Evolutionary conservation across 1,140 invertebrate genomes (phyloP).

Genomic region (Papilio aristodemus): DNA sequence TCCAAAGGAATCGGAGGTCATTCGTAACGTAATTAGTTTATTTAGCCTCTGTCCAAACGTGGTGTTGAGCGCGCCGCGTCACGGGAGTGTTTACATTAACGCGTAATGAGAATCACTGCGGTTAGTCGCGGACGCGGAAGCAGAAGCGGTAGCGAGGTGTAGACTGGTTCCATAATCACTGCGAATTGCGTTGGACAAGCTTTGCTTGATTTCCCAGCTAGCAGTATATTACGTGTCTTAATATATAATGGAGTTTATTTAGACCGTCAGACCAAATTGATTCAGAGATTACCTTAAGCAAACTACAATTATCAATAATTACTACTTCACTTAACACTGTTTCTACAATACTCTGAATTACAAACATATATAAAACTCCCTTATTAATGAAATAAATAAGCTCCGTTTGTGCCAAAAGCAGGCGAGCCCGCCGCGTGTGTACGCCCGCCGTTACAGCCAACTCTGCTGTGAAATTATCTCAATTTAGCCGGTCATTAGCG

Average conservation of each 20-base stretch:
- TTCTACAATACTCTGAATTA: slow-evolving; percentile 44
- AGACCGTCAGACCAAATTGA: too few relatives aligned
- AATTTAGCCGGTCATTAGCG: slow-evolving; percentile 80
- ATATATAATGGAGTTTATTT: too few relatives aligned
- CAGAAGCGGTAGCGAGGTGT: not conserved
- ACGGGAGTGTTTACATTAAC: slow-evolving; percentile 27
- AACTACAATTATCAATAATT: too few relatives aligned
- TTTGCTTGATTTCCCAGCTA: slow-evolving; percentile 4
- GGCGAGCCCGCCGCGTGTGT: slow-evolving; percentile 44
- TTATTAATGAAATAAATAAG: slow-evolving; percentile 26
- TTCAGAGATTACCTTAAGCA: too few relatives aligned
- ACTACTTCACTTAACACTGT: too few relatives aligned
- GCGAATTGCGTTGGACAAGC: slow-evolving; percentile 13
- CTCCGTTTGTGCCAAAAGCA: slow-evolving; percentile 36
- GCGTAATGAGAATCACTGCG: slow-evolving; percentile 37
- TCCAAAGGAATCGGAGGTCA: slow-evolving; percentile 36
- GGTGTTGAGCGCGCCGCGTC: slow-evolving; percentile 22
- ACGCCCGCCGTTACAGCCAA: slow-evolving; percentile 56
- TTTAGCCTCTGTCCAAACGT: slow-evolving; percentile 33
- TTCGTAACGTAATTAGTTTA: slow-evolving; percentile 38
- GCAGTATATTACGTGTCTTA: too few relatives aligned
- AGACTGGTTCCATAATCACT: not conserved
- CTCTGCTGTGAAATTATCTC: slow-evolving; percentile 77
- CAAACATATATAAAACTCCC: slow-evolving; percentile 45
- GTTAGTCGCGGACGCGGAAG: not conserved